A percentile compares a stretch with the other conserved stretches of the same genome.
These are phyloP conservation scores for Echiichthys vipera DNA, from an alignment of 2,797 vertebrate species.

Conservation along the genomic window DNA sequence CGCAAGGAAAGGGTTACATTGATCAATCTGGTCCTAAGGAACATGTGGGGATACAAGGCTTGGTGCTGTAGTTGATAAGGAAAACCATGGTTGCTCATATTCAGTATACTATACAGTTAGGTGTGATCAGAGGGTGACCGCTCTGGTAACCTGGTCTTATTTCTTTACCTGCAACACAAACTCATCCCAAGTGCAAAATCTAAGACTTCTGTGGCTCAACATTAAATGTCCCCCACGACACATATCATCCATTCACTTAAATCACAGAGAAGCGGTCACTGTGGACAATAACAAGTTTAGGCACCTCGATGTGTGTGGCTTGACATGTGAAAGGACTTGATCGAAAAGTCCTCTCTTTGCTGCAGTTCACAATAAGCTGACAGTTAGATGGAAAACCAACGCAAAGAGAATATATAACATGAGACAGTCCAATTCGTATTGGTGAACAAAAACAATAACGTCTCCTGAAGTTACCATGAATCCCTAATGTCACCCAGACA, in stretches of 20 bases:
- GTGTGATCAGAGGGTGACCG: slow-evolving; percentile 31
- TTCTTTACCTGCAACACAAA: slow-evolving; percentile 60
- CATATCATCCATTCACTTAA: slow-evolving; percentile 68
- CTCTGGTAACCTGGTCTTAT: slow-evolving; percentile 35
- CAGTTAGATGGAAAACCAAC: slow-evolving; percentile 39
- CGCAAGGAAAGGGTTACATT: slow-evolving; percentile 30
- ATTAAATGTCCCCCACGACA: slow-evolving; percentile 57
- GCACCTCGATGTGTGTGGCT: slow-evolving; percentile 73
- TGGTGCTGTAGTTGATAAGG: no score
- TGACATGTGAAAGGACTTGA: slow-evolving; percentile 45
- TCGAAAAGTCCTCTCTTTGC: slow-evolving; percentile 38
- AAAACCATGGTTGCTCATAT: no score
- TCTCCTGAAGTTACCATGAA: slow-evolving; percentile 37
- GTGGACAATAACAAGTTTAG: slow-evolving; percentile 73
- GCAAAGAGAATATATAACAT: slow-evolving; percentile 45
- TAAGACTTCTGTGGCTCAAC: slow-evolving; percentile 71
- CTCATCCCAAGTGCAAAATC: slow-evolving; percentile 77
- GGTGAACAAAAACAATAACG: slow-evolving; percentile 30
- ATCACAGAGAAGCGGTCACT: slow-evolving; percentile 77
- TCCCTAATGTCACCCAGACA: slow-evolving; percentile 35
- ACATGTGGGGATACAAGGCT: slow-evolving; percentile 46
- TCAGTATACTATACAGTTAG: no score
- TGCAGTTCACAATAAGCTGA: slow-evolving; percentile 48
- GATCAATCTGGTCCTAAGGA: slow-evolving; percentile 58
- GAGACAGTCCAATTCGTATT: slow-evolving; percentile 34